Percentiles rank a stretch among this genome's conserved stretches.
These are phyloP conservation scores for Amblyopsis rosae DNA, from an alignment of 2,113 vertebrate species.

Conservation along the genomic window DNA sequence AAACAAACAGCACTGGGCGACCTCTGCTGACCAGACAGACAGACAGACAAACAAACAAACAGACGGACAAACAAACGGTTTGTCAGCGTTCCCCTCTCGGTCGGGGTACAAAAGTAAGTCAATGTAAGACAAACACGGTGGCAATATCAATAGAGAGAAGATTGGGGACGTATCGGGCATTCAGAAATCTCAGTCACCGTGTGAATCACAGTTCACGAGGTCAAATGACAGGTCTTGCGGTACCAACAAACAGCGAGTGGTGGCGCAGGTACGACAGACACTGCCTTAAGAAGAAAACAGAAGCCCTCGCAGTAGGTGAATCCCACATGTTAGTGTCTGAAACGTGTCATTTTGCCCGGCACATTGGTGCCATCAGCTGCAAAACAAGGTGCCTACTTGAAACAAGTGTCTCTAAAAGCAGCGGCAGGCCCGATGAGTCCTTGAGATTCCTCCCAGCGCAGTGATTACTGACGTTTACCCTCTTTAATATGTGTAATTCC, in stretches of 20 bases:
- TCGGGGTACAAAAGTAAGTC: constrained; percentile 39
- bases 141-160: constrained; percentile 52
- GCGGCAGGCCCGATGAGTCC: constrained; percentile 69
- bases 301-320: constrained; percentile 23
- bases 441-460: constrained; percentile 69
- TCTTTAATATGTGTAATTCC: constrained; percentile 84
- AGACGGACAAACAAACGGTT: constrained; percentile 64
- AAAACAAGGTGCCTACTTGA: constrained; percentile 60
- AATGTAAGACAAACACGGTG: constrained; percentile 42
- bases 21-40: constrained; percentile 71
- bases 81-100: constrained; percentile 48
- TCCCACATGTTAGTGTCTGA: constrained; percentile 26
- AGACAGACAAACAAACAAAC: constrained; percentile 50
- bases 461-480: constrained; percentile 82
- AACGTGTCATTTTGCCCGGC: constrained; percentile 39
- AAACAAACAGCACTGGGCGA: constrained; percentile 63
- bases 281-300: constrained; percentile 41
- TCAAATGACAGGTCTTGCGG: constrained; percentile 13
- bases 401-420: constrained; percentile 66
- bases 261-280: constrained; percentile 1
- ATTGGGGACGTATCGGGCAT: constrained; percentile 19
- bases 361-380: constrained; percentile 32
- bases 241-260: background rate
- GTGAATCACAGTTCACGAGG: constrained; percentile 19
- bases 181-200: constrained; percentile 15